A percentile compares a stretch with the other conserved stretches of the same genome.
Evolutionary conservation across 2,113 vertebrate species (phyloP).

Genomic region (Macquaria australasica): DNA sequence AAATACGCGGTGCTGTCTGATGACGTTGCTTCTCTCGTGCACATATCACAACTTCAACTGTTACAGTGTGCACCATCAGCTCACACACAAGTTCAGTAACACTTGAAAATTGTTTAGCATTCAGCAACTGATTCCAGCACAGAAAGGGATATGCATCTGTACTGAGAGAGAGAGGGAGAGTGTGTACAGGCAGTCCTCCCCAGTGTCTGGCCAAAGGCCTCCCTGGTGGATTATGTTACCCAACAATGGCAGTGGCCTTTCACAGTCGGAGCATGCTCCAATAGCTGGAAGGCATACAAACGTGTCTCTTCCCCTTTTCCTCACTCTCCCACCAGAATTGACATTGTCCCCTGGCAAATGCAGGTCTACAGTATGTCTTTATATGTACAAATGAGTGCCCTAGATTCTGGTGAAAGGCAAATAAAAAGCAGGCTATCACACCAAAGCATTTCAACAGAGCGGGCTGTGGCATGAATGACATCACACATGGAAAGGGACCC

Average conservation of each 20-base stretch:
- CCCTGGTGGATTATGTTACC: conserved; percentile 80
- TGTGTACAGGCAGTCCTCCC: conserved; percentile 55
- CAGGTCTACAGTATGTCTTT: conserved; percentile 55
- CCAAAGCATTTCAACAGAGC: conserved; percentile 20
- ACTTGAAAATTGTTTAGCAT: conserved; percentile 63
- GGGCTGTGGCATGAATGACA: conserved; percentile 14
- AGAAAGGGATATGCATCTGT: conserved; percentile 62
- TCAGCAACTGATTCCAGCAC: conserved; percentile 60
- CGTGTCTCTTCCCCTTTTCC: conserved; percentile 48
- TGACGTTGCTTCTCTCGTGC: too few relatives aligned
- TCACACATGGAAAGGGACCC: conserved; percentile 11
- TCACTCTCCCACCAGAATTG: conserved; percentile 49
- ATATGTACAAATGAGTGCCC: conserved; percentile 55
- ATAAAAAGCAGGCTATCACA: conserved; percentile 32
- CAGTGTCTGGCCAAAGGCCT: conserved; percentile 70
- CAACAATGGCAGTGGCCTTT: conserved; percentile 78
- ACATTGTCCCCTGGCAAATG: conserved; percentile 58
- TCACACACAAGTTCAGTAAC: conserved; percentile 34
- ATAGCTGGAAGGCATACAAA: conserved; percentile 74
- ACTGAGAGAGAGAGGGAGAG: conserved; percentile 31
- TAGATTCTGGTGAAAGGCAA: conserved; percentile 51
- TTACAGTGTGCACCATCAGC: conserved; percentile 5
- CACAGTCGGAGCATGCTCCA: conserved; percentile 72
- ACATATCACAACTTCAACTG: too few relatives aligned
- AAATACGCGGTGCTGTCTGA: too few relatives aligned